Evolutionary conservation across 2,888 invertebrate species (phyloP), one percentile per base, ranked within the genome.

Genomic region (Aspidiotus rigidus): DNA sequence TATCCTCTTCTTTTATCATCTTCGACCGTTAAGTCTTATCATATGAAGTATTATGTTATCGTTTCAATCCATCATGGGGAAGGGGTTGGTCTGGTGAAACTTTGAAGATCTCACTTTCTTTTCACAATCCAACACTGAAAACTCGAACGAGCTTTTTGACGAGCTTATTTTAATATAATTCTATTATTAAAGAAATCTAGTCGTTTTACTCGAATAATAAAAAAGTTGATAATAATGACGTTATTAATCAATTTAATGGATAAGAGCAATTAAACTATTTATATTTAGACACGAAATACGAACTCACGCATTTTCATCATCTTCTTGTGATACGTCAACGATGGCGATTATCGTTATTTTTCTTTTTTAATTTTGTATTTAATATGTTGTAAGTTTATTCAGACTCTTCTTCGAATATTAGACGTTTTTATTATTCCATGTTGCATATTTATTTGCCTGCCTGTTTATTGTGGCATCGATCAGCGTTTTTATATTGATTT

Each of bases 91-190:
- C 5, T 28, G 28, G 28, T 28, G 28, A 28, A 28, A 28, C 28
- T 28, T 28, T 28, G 44, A 42, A 15, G 42, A 11, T 10, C 57
- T 11, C 10, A 3, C 10, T 57, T 57, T 6, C 13, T 42, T 56
- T 57, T 56, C 64, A 41, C 10, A n/a, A 13, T 49, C 10, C 49
- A 49, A n/a, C n/a, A 59, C 2, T 39, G 39, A 57, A 67, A 60
- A 59, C 42, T 60, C 16, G 53, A 60, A 59, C 67, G 67, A 67
- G 67, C 67, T 67, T 60, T 67, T 42, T 39, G 49, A 67, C 67
- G 67, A 67, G 67, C 67, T 67, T 67, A 67, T 49, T 59, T 16
- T 57, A 28, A 28, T 28, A 3, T 28, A 28, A 28, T 28, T 28
- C 28, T 28, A 28, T 67, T 49, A 59, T 67, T 59, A 39, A 49